Conservation (phyloP, 2,797 vertebrate genomes). For the Notoglanidium macrostoma region DNA sequence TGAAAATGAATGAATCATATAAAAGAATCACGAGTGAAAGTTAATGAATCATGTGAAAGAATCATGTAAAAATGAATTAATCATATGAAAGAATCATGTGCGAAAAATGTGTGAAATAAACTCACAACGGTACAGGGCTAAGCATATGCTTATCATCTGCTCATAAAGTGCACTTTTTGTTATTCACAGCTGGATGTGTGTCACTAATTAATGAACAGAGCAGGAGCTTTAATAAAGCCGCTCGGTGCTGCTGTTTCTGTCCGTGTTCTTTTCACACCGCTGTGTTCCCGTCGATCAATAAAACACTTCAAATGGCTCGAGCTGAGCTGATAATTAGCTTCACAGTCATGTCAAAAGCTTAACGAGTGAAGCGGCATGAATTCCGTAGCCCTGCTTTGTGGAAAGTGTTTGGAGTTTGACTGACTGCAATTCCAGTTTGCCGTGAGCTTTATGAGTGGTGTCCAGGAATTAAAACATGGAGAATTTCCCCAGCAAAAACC, state of each 20-base stretch:
- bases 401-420: background rate
- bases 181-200: background rate
- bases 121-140: background rate
- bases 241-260: constrained; percentile 1
- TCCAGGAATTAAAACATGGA: background rate
- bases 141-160: background rate
- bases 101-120: constrained; percentile 1
- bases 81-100: background rate
- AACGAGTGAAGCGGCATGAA: constrained; percentile 39
- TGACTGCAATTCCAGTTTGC: constrained; percentile 18
- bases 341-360: constrained; percentile 35
- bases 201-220: background rate
- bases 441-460: constrained; percentile 14
- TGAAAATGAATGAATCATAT: no score
- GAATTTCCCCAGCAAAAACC: constrained; percentile 4
- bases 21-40: background rate
- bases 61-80: background rate
- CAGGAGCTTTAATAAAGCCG: constrained; percentile 3
- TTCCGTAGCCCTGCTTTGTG: constrained; percentile 15
- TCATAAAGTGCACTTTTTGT: background rate
- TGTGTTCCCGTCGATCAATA: constrained; percentile 23
- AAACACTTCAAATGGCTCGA: constrained; percentile 34
- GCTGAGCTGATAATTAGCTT: constrained; percentile 39
- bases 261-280: constrained; percentile 8
- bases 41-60: background rate